Percentiles rank a stretch among this genome's conserved stretches.
Conservation (phyloP, 1,140 invertebrate species). For the Drosophila auraria region DNA sequence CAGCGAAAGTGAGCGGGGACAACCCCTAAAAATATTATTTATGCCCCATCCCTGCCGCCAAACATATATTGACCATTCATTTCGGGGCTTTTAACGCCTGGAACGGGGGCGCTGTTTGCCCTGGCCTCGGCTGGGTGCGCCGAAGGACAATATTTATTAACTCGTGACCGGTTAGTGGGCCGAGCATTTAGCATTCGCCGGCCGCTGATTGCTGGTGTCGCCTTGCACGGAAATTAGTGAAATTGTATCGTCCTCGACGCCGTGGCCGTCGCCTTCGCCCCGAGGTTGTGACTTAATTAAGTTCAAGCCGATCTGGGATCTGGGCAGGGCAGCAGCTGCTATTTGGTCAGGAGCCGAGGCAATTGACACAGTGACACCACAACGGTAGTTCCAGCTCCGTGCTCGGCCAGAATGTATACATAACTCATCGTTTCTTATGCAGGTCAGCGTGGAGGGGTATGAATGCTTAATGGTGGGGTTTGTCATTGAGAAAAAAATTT, state of each 20-base stretch:
- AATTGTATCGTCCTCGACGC: conserved; percentile 67
- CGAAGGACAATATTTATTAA: conserved; percentile 78
- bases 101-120: conserved; percentile 15
- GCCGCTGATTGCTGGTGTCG: conserved; percentile 76
- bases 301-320: conserved; percentile 36
- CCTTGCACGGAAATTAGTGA: conserved; percentile 81
- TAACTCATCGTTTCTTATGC: conserved; percentile 54
- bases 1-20: conserved; percentile 15
- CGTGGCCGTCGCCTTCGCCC: conserved; percentile 16
- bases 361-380: conserved; percentile 79
- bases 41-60: conserved; percentile 36
- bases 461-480: not conserved
- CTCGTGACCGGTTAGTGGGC: conserved; percentile 47
- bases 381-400: conserved; percentile 9
- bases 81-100: conserved; percentile 76
- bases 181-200: conserved; percentile 74
- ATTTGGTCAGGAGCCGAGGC: conserved; percentile 38
- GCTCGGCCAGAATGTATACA: conserved; percentile 54
- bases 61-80: conserved; percentile 79
- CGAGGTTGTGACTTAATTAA: conserved; percentile 77
- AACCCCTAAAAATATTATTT: conserved; percentile 82
- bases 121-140: conserved; percentile 53
- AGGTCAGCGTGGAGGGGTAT: not conserved
- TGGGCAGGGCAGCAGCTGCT: conserved; percentile 45
- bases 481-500: not conserved